Conservation (phyloP, 2,888 invertebrate genomes). For the Synergus umbraculus region DNA sequence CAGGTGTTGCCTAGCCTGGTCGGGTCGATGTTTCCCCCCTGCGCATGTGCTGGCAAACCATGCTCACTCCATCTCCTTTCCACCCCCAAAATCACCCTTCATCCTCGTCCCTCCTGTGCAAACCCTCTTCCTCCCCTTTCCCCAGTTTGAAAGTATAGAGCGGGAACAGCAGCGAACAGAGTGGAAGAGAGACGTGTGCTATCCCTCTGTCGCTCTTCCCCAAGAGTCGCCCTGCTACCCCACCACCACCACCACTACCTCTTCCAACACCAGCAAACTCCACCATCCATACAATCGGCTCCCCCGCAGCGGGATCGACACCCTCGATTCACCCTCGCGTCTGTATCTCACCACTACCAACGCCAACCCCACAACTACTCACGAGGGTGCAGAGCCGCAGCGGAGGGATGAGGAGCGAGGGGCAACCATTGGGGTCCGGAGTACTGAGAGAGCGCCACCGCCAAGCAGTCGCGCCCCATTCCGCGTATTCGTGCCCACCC, state of each 20-base stretch:
- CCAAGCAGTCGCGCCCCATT: slow-evolving; percentile 63
- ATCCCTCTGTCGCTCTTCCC: slow-evolving; percentile 50
- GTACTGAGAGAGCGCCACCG: slow-evolving; percentile 54
- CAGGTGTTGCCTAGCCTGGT: slow-evolving; percentile 55
- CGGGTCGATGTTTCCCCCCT: slow-evolving; percentile 52
- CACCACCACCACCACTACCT: slow-evolving; percentile 20
- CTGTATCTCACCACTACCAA: slow-evolving; percentile 30
- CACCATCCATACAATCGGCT: slow-evolving; percentile 31
- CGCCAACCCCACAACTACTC: slow-evolving; percentile 4
- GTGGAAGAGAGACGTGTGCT: slow-evolving; percentile 41
- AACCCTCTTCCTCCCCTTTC: slow-evolving; percentile 51
- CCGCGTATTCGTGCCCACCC: slow-evolving; percentile 53
- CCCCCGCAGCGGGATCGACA: slow-evolving; percentile 40
- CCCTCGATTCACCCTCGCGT: slow-evolving; percentile 37
- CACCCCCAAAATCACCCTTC: slow-evolving; percentile 5
- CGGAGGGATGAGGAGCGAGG: slow-evolving; percentile 49
- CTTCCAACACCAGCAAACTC: slow-evolving; percentile 35
- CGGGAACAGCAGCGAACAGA: slow-evolving; percentile 9
- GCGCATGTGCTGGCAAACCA: slow-evolving; percentile 49
- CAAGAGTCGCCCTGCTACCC: slow-evolving; percentile 51
- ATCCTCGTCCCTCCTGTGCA: slow-evolving; percentile 19
- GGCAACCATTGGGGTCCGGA: slow-evolving; percentile 47
- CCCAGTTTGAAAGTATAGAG: slow-evolving; percentile 51
- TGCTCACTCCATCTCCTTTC: slow-evolving; percentile 33
- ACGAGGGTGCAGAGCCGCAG: slow-evolving; percentile 61